Percentiles rank a stretch among this genome's conserved stretches.
phyloP scores from a whole-genome alignment of 2,113 vertebrate species.

The Nothocercus nigrocapillus region DNA sequence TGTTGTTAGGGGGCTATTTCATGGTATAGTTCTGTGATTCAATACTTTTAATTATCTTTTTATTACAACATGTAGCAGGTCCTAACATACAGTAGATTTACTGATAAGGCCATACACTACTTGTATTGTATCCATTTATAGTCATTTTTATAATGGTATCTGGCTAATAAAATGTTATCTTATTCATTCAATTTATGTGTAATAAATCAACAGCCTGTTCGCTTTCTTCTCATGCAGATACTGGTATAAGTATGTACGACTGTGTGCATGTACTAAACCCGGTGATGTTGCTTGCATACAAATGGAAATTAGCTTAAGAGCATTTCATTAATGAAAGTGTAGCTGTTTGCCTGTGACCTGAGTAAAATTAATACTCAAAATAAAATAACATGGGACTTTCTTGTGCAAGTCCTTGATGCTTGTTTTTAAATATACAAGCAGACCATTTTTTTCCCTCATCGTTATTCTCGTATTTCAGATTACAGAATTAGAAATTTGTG shows the following conservation, averaged over 20 bases:
- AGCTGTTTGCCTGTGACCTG: slow-evolving; percentile 57
- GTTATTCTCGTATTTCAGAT: slow-evolving; percentile 8
- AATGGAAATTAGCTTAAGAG: slow-evolving; percentile 79
- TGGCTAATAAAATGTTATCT: slow-evolving; percentile 83
- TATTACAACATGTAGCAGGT: slow-evolving; percentile 68
- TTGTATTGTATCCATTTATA: slow-evolving; percentile 75
- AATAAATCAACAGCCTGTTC: slow-evolving; percentile 79
- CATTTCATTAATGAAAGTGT: slow-evolving; percentile 78
- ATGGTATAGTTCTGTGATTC: slow-evolving; percentile 68
- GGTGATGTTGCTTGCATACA: slow-evolving; percentile 78
- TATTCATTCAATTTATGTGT: slow-evolving; percentile 80
- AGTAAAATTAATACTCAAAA: slow-evolving; percentile 76
- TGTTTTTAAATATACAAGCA: slow-evolving; percentile 20
- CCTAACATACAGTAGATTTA: slow-evolving; percentile 77
- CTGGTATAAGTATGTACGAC: slow-evolving; percentile 35
- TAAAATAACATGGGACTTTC: slow-evolving; percentile 47
- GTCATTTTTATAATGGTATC: slow-evolving; percentile 80
- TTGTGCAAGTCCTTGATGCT: not conserved
- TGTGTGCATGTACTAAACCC: slow-evolving; percentile 68
- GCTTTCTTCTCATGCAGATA: slow-evolving; percentile 68
- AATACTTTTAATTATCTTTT: slow-evolving; percentile 81
- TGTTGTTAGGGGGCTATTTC: slow-evolving; percentile 58
- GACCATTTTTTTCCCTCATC: not conserved
- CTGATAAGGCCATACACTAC: slow-evolving; percentile 74
- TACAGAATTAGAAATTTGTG: slow-evolving; percentile 28